phyloP scores from a whole-genome alignment of 2,113 vertebrate genomes.

The Pomatostomus ruficeps region DNA sequence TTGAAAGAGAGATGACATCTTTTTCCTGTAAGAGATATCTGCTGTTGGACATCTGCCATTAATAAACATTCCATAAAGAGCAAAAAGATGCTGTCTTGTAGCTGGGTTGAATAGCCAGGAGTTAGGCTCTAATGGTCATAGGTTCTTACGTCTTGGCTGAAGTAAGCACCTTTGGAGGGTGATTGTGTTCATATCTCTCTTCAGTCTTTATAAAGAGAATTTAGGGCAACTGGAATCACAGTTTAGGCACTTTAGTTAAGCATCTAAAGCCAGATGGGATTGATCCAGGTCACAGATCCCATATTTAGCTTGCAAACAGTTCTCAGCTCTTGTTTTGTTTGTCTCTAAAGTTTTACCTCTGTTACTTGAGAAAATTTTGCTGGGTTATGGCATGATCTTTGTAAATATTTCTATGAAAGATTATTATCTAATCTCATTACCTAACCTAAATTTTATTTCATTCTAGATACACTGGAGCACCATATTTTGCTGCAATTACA shows the following conservation, averaged over 20 bases:
- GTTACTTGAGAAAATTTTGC: neutral
- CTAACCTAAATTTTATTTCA: neutral
- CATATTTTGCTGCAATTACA: conserved; percentile 95
- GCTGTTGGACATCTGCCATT: neutral
- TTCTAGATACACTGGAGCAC: conserved; percentile 92
- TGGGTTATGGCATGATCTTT: neutral
- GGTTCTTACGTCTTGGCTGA: neutral
- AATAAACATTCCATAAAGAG: neutral
- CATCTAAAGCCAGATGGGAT: neutral
- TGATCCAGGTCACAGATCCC: neutral
- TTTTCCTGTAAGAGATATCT: neutral
- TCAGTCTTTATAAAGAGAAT: neutral
- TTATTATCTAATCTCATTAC: neutral
- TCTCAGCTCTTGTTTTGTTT: neutral
- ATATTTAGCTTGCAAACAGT: neutral
- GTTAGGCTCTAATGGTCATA: neutral
- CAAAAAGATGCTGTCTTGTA: neutral
- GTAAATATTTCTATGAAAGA: neutral
- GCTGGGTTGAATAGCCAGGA: neutral
- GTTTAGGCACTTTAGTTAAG: neutral
- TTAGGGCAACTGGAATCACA: neutral
- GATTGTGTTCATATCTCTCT: neutral
- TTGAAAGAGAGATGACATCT: neutral
- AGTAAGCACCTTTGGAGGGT: neutral
- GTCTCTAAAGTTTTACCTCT: neutral